phyloP scores from a whole-genome alignment of 2,888 invertebrate genomes.

The Pemphredon lugubris region DNA sequence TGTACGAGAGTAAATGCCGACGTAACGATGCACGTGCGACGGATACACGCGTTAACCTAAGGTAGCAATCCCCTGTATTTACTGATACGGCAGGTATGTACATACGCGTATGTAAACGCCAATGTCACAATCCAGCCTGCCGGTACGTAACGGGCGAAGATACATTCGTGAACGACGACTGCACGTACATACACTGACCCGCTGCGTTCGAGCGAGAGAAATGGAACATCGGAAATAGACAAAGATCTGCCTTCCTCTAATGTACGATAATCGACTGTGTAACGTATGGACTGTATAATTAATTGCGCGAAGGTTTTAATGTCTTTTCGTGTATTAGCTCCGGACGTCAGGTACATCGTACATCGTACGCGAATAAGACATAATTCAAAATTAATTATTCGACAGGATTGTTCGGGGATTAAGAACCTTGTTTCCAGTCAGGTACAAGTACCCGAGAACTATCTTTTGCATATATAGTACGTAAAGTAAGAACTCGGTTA shows the following conservation, averaged over 20 bases:
- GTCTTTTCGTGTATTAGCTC: neutral
- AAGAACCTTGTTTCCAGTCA: no score
- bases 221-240: neutral
- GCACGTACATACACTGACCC: neutral
- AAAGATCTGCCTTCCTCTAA: slow-evolving; percentile 5
- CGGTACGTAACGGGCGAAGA: neutral
- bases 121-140: slow-evolving; percentile 1
- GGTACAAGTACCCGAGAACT: no score
- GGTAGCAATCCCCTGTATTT: slow-evolving; percentile 3
- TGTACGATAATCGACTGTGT: slow-evolving; percentile 14
- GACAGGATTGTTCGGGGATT: neutral
- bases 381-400: neutral
- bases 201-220: neutral
- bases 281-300: neutral
- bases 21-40: slow-evolving; percentile 1
- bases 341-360: neutral
- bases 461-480: no score
- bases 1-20: neutral
- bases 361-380: no score
- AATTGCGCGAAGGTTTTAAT: neutral
- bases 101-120: neutral
- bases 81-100: no score
- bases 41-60: slow-evolving; percentile 5
- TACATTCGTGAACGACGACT: neutral
- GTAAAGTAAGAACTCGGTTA: no score